Evolutionary conservation across 2,888 invertebrate genomes (phyloP).

Genomic region (Melipona bicolor): DNA sequence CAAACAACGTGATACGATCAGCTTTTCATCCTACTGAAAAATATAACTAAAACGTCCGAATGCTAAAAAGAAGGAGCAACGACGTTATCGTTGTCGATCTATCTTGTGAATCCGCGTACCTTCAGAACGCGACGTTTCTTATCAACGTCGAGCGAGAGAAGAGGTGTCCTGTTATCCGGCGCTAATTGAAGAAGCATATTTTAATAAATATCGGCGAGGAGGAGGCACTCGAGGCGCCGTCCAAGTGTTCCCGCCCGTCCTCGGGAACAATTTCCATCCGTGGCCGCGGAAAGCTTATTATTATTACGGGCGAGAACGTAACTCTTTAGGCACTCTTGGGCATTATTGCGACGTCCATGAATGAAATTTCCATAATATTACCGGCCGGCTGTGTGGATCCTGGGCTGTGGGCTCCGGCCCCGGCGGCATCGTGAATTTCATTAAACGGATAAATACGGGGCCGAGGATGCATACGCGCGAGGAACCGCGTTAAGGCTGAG

Average conservation of each 20-base stretch:
- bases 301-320: conserved; percentile 56
- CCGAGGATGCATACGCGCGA: conserved; percentile 46
- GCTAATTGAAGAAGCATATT: conserved; percentile 6
- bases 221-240: neutral
- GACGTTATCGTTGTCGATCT: neutral
- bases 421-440: conserved; percentile 67
- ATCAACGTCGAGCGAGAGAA: too few species aligned
- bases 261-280: conserved; percentile 37
- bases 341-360: conserved; percentile 55
- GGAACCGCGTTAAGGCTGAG: conserved; percentile 38
- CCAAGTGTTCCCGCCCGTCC: neutral
- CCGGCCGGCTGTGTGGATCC: conserved; percentile 58
- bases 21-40: too few species aligned
- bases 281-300: conserved; percentile 30
- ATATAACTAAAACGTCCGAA: too few species aligned
- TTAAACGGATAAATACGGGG: conserved; percentile 72
- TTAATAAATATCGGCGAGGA: neutral
- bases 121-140: neutral
- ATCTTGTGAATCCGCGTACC: neutral
- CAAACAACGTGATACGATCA: too few species aligned
- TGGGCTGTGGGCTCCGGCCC: conserved; percentile 4
- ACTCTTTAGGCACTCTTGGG: conserved; percentile 40
- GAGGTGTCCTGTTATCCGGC: neutral
- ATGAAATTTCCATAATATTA: conserved; percentile 72
- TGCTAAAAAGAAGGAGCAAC: neutral